phyloP scores from a whole-genome alignment of 2,797 vertebrate genomes.

The Xiphophorus birchmanni region DNA sequence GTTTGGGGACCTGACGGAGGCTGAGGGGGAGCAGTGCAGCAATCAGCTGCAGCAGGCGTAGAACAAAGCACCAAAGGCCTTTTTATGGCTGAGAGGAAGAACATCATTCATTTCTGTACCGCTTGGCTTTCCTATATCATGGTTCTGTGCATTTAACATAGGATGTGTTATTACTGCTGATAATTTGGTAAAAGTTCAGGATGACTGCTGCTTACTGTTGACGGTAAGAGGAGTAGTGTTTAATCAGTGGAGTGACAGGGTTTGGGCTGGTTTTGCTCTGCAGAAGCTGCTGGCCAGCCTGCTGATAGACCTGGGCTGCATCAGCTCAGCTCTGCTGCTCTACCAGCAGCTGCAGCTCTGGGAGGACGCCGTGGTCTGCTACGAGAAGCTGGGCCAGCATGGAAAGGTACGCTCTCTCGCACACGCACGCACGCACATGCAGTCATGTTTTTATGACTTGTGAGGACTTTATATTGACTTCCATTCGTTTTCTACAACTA shows the following conservation, averaged over 20 bases:
- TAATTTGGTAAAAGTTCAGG: background rate
- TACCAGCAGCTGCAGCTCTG: conserved; percentile 94
- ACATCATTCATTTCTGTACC: background rate
- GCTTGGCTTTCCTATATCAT: background rate
- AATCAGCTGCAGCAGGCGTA: conserved; percentile 37
- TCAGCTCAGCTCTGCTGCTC: conserved; percentile 89
- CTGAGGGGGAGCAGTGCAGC: conserved; percentile 37
- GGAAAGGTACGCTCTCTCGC: conserved; percentile 86
- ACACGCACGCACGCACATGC: background rate
- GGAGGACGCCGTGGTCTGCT: conserved; percentile 94
- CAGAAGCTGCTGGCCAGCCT: conserved; percentile 91
- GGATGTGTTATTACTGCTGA: background rate
- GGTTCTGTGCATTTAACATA: background rate
- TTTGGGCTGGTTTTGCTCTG: background rate
- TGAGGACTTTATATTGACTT: no score
- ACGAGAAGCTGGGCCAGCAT: conserved; percentile 91
- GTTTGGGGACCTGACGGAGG: conserved; percentile 61
- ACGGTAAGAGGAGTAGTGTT: background rate
- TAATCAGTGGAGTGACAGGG: background rate
- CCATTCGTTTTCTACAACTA: no score
- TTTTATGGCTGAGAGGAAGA: conserved; percentile 16
- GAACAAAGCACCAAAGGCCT: conserved; percentile 26
- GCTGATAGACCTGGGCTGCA: conserved; percentile 91
- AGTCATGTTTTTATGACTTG: background rate
- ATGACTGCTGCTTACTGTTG: background rate